Percentiles rank a stretch among this genome's conserved stretches.
Evolutionary conservation across 1,140 invertebrate species (phyloP).

Genomic region (Hydropsyche tenuis): DNA sequence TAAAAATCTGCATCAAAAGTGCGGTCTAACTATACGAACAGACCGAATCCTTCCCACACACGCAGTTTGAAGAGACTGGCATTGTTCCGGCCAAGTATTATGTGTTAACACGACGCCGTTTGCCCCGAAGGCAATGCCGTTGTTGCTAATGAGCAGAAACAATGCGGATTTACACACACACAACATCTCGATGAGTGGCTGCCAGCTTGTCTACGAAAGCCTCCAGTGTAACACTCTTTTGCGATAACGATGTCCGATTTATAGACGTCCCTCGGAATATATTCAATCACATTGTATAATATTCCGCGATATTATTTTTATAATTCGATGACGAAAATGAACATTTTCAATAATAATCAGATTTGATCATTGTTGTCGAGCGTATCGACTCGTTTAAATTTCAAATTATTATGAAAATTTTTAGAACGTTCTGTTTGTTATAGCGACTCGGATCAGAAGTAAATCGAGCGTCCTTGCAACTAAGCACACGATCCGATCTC

Average conservation of each 20-base stretch:
- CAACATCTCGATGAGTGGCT: no score
- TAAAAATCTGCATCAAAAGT: background rate
- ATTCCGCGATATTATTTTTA: no score
- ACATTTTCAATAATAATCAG: no score
- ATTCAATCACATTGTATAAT: no score
- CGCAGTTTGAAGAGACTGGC: background rate
- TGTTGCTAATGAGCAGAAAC: constrained; percentile 19
- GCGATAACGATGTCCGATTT: no score
- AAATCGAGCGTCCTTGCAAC: background rate
- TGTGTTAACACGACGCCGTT: constrained; percentile 8
- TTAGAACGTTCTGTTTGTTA: no score
- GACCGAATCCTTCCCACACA: background rate
- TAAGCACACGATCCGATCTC: constrained; percentile 16
- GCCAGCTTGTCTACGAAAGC: no score
- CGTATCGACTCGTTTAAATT: no score
- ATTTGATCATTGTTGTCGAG: no score
- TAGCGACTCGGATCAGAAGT: background rate
- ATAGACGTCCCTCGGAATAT: background rate
- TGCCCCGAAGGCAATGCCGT: constrained; percentile 11
- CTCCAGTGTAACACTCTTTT: no score
- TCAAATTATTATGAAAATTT: no score
- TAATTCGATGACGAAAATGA: no score
- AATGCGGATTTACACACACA: constrained; percentile 5
- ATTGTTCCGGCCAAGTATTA: background rate
- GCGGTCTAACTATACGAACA: background rate